Evolutionary conservation across 2,888 invertebrate genomes (phyloP).

Genomic region (Agapetus fuscipes): DNA sequence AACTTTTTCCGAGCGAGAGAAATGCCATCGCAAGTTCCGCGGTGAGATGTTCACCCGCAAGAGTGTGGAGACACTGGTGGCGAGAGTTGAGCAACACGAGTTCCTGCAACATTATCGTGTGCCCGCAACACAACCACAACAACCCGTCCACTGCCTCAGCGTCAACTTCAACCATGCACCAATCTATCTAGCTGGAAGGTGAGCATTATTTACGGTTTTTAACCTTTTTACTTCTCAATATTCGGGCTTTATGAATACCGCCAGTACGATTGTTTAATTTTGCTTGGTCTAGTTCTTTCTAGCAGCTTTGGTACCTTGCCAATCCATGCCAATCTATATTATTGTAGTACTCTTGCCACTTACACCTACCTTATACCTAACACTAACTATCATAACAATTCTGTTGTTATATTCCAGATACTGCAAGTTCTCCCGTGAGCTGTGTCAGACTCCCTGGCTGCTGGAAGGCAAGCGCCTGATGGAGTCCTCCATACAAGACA

Average conservation of each 20-base stretch:
- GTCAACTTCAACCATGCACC: conserved; percentile 50
- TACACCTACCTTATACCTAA: too few relatives aligned
- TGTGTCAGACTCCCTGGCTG: conserved; percentile 94
- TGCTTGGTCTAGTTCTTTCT: too few relatives aligned
- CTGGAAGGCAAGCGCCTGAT: conserved; percentile 68
- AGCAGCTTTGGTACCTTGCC: too few relatives aligned
- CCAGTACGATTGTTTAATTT: too few relatives aligned
- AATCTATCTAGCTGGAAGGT: conserved; percentile 57
- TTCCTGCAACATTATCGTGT: conserved; percentile 43
- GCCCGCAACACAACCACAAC: conserved; percentile 41
- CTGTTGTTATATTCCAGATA: conserved; percentile 47
- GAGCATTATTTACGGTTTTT: conserved; percentile 15
- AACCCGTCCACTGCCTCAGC: conserved; percentile 35
- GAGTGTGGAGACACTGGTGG: conserved; percentile 48
- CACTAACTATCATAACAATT: too few relatives aligned
- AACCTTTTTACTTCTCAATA: too few relatives aligned
- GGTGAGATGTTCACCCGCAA: conserved; percentile 55
- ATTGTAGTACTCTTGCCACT: too few relatives aligned
- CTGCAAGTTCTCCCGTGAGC: conserved; percentile 68
- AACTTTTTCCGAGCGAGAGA: conserved; percentile 32
- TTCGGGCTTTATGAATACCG: too few relatives aligned
- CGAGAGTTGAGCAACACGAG: conserved; percentile 34
- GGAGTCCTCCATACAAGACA: conserved; percentile 86
- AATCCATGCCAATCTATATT: too few relatives aligned
- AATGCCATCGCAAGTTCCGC: conserved; percentile 33